Base-by-base conservation (phyloP, 1,140 invertebrate species). In the Drosophila auraria region DNA sequence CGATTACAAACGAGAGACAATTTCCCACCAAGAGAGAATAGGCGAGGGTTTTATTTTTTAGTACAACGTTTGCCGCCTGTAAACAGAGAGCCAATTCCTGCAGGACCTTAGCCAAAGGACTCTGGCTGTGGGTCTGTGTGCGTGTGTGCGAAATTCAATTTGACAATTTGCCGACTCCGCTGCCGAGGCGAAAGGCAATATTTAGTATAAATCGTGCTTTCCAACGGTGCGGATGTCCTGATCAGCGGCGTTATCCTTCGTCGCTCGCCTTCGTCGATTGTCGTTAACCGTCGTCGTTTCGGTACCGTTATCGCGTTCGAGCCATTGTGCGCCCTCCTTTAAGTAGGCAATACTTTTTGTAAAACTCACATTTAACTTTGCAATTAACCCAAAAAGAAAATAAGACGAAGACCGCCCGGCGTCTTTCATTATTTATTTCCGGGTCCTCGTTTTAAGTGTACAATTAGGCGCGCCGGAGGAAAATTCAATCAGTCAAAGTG, bases 161-260 rank as follows among this genome's bases (percentile, higher is more conserved):
- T 89, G 80, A 77, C 79, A 69, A 56, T 75, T 65, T 60, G 62
- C 80, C 73, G 70, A 77, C 27, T 70, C 68, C 12, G 30, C 23
- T 38, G 68, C 68, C 56, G 71, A 74, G 51, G 70, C 69, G 47
- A 33, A 71, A 15, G 69, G 23, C 53, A 49, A 61, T 68, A 66
- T 86, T 90, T 90, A 90, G 86, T 90, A 86, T 89, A 90, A 90
- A 86, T 91, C 86, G 86, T 90, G 87, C 82, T 86, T 91, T 90
- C 86, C 82, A 91, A 80, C 82, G 87, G 87, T 90, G 53, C 87
- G 86, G 86, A 90, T 90, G 86, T 84, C 75, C 76, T 84, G 66
- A 74, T 63, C 72, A 77, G 59, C 70, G 72, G 72, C 62, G 70
- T 69, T 50, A 45, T 69, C 58, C 45, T 71, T 63, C 38, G 47